A percentile compares a stretch with the other conserved stretches of the same genome.
Evolutionary conservation across 1,140 invertebrate genomes (phyloP).

Genomic region (Drosophila suzukii): DNA sequence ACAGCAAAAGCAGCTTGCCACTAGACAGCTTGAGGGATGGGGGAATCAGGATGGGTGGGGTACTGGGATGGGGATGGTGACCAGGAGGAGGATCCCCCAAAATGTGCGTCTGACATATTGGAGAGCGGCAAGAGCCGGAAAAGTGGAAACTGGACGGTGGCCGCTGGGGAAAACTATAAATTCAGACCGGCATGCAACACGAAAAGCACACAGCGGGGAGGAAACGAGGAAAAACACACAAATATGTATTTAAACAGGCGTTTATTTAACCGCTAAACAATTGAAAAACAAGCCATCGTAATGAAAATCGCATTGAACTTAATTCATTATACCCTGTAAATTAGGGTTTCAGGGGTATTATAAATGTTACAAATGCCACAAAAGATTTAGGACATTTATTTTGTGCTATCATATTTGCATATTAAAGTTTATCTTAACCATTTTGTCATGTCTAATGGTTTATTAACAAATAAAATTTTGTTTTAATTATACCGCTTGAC

Average conservation of each 20-base stretch:
- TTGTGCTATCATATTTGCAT: too few relatives aligned
- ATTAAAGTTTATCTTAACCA: not conserved
- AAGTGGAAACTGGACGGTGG: slow-evolving; percentile 1
- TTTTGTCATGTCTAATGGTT: not conserved
- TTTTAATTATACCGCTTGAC: not conserved
- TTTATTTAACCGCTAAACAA: slow-evolving; percentile 72
- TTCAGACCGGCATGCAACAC: slow-evolving; percentile 21
- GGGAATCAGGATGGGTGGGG: not conserved
- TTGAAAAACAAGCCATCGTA: slow-evolving; percentile 52
- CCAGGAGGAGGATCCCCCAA: slow-evolving; percentile 7
- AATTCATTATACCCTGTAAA: slow-evolving; percentile 9
- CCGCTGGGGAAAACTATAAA: slow-evolving; percentile 31
- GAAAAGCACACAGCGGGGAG: slow-evolving; percentile 20
- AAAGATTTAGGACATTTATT: too few relatives aligned
- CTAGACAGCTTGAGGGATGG: slow-evolving; percentile 36
- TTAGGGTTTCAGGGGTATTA: not conserved
- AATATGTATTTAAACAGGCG: slow-evolving; percentile 51
- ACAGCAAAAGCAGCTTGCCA: slow-evolving; percentile 23
- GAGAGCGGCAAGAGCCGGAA: slow-evolving; percentile 31
- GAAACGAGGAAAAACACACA: not conserved
- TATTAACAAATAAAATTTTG: not conserved
- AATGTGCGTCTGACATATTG: slow-evolving; percentile 68
- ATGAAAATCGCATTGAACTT: slow-evolving; percentile 14
- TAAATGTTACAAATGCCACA: too few relatives aligned
- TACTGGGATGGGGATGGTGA: too few relatives aligned